phyloP scores from a whole-genome alignment of 53 echinoderm and acorn worm genomes.

The Mesocentrotus franciscanus region DNA sequence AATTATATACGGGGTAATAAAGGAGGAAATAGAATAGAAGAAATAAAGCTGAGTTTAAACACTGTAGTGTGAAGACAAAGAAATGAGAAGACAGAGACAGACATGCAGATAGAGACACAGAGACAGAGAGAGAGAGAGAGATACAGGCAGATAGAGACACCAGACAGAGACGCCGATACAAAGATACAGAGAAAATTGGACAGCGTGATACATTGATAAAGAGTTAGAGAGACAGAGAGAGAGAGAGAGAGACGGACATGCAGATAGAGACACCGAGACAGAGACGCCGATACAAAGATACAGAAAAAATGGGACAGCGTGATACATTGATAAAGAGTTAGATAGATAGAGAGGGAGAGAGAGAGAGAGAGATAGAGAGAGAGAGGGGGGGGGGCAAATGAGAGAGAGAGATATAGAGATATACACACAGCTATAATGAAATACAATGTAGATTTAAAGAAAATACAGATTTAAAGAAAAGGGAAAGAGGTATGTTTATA shows the following conservation, averaged over 20 bases:
- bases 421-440: too few relatives aligned
- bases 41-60: too few relatives aligned
- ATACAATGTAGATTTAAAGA: neutral
- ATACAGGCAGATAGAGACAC: too few relatives aligned
- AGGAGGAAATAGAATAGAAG: neutral
- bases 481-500: too few relatives aligned
- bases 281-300: too few relatives aligned
- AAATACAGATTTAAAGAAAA: neutral
- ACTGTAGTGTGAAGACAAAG: too few relatives aligned
- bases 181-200: too few relatives aligned
- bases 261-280: too few relatives aligned
- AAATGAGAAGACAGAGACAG: neutral
- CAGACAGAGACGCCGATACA: neutral
- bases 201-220: neutral
- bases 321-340: neutral
- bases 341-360: neutral
- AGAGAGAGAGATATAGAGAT: too few relatives aligned
- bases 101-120: neutral
- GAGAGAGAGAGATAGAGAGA: neutral
- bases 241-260: too few relatives aligned
- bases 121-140: neutral
- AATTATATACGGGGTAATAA: neutral
- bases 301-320: too few relatives aligned
- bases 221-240: neutral
- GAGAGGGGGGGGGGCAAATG: too few relatives aligned